Conservation (phyloP, 2,888 invertebrate genomes). For the Leucozona laternaria region DNA sequence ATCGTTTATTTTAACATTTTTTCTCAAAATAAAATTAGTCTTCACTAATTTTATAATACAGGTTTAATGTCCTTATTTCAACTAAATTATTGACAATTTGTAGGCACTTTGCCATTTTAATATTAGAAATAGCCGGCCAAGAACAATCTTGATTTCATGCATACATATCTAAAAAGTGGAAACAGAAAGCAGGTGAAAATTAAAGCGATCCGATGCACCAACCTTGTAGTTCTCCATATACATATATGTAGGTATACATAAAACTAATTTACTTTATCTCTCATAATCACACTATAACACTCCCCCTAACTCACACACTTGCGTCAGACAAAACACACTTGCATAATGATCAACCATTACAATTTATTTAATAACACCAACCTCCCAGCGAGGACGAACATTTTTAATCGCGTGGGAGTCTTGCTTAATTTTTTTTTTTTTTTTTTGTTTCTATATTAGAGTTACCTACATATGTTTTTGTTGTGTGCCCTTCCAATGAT, state of each 20-base stretch:
- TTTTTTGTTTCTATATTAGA: constrained; percentile 19
- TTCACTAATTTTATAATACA: constrained; percentile 12
- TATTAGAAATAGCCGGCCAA: constrained; percentile 5
- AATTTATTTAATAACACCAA: constrained; percentile 70
- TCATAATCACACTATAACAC: constrained; percentile 47
- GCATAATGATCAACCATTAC: constrained; percentile 68
- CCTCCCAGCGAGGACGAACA: constrained; percentile 73
- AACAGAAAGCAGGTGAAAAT: background rate
- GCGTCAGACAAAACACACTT: constrained; percentile 28
- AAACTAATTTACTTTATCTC: constrained; percentile 62
- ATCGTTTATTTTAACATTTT: constrained; percentile 8
- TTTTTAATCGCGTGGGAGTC: constrained; percentile 73
- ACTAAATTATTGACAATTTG: constrained; percentile 26
- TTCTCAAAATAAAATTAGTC: constrained; percentile 14
- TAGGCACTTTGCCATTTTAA: constrained; percentile 14
- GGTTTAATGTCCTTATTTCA: constrained; percentile 9
- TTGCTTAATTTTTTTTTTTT: constrained; percentile 18
- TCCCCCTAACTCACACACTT: constrained; percentile 36
- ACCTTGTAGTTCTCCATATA: constrained; percentile 49
- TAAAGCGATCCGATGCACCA: constrained; percentile 17
- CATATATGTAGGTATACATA: background rate
- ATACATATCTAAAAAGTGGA: background rate
- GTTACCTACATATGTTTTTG: background rate
- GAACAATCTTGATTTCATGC: constrained; percentile 21
- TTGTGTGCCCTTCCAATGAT: constrained; percentile 65